A percentile compares a stretch with the other conserved stretches of the same genome.
Evolutionary conservation across 2,113 vertebrate genomes (phyloP).

Genomic region (Lamprologus ornatipinnis): DNA sequence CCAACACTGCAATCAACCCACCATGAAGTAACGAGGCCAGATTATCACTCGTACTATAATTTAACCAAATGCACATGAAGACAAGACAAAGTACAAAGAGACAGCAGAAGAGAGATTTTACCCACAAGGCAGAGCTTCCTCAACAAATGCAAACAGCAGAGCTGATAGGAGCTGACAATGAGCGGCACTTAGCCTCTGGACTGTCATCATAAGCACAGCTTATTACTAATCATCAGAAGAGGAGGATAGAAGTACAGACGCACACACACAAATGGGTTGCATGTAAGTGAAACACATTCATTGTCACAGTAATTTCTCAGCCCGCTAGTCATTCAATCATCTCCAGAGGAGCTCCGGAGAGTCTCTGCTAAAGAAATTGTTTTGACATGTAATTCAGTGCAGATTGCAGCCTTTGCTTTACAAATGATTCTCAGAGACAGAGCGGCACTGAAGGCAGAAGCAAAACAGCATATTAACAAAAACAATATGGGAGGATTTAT

Average conservation of each 20-base stretch:
- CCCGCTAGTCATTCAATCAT: neutral
- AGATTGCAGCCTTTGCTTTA: neutral
- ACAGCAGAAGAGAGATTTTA: neutral
- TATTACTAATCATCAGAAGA: slow-evolving; percentile 6
- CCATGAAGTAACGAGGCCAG: neutral
- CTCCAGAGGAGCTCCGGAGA: neutral
- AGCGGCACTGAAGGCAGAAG: neutral
- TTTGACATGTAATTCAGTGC: neutral
- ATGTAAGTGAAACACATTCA: neutral
- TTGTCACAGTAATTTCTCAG: neutral
- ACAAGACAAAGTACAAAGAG: neutral
- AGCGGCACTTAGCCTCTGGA: slow-evolving; percentile 1
- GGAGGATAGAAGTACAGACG: neutral
- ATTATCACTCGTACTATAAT: neutral
- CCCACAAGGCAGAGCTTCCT: neutral
- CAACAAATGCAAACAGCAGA: neutral
- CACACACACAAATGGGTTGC: neutral
- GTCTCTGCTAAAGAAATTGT: neutral
- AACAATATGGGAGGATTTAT: neutral
- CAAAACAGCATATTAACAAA: neutral
- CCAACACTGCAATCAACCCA: neutral
- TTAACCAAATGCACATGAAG: neutral
- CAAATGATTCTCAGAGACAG: neutral
- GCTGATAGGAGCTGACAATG: neutral
- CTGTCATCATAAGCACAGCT: neutral